Evolutionary conservation across 2,113 vertebrate species (phyloP).

Genomic region (Meleagris gallopavo): DNA sequence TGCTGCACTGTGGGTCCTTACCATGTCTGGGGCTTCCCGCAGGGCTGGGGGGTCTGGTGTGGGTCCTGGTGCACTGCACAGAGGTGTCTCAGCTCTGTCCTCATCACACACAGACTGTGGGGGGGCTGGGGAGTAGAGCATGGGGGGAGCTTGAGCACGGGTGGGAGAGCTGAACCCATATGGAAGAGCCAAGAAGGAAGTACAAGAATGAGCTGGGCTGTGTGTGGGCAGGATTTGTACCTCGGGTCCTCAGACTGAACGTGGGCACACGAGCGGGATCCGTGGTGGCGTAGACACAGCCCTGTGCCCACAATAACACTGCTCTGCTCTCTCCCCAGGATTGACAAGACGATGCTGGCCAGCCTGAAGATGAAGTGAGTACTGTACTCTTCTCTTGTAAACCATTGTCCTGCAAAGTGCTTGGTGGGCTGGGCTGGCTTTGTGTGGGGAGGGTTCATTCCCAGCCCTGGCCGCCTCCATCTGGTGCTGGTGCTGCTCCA

Average conservation of each 20-base stretch:
- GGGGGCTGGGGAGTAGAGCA: not conserved
- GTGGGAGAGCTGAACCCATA: not conserved
- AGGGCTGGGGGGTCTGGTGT: not conserved
- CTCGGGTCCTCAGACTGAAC: not conserved
- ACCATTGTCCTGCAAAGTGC: accelerated
- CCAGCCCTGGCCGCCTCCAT: too few relatives aligned
- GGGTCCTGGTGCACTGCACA: too few relatives aligned
- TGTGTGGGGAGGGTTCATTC: not conserved
- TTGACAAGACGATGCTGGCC: conserved; percentile 85
- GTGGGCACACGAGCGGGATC: too few relatives aligned
- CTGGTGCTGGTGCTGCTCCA: not conserved
- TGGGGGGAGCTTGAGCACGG: not conserved
- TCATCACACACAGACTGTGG: accelerated
- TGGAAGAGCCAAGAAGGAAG: not conserved
- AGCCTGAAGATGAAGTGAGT: conserved; percentile 87
- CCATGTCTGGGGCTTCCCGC: accelerated
- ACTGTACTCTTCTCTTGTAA: accelerated
- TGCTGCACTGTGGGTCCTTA: not conserved
- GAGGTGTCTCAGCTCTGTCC: accelerated
- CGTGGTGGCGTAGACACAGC: not conserved
- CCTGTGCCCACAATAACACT: not conserved
- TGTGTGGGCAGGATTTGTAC: not conserved
- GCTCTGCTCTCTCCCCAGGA: conserved; percentile 78
- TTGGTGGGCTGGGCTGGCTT: accelerated
- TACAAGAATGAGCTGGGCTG: not conserved